These are phyloP conservation scores for Erpobdella octoculata DNA, from an alignment of 2,888 invertebrate species.

Conservation along the genomic window DNA sequence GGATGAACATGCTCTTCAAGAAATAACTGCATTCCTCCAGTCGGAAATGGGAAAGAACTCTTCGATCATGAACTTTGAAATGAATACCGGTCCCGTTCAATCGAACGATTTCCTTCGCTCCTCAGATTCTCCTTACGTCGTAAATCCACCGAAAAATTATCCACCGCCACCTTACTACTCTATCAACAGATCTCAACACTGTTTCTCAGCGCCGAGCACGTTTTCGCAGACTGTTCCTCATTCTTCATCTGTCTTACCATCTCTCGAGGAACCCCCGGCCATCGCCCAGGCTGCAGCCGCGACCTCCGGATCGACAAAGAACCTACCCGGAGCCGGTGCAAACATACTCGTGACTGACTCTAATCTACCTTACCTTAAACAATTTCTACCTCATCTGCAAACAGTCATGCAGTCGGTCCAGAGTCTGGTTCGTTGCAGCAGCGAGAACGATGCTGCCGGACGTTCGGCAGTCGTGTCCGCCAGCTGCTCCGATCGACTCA, in stretches of 20 bases:
- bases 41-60: constrained; percentile 14
- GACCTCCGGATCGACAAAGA: neutral
- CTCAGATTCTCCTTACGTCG: neutral
- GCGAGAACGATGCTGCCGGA: neutral
- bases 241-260: neutral
- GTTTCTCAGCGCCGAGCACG: neutral
- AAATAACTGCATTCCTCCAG: constrained; percentile 32
- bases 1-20: constrained; percentile 28
- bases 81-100: neutral
- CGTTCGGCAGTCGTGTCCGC: neutral
- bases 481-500: no score
- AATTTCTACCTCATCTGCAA: constrained; percentile 30
- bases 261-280: neutral
- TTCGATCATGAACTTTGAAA: neutral
- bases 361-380: constrained; percentile 29
- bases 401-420: constrained; percentile 31
- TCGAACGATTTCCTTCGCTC: neutral
- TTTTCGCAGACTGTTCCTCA: neutral
- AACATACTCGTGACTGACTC: constrained; percentile 29
- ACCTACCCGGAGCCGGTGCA: constrained; percentile 7
- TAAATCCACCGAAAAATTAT: neutral
- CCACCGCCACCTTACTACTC: neutral
- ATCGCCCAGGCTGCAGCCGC: neutral
- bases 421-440: constrained; percentile 24
- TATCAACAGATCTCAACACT: neutral